These are phyloP conservation scores for Drosophila pseudotalamancana DNA, from an alignment of 2,888 invertebrate genomes.

Conservation along the genomic window DNA sequence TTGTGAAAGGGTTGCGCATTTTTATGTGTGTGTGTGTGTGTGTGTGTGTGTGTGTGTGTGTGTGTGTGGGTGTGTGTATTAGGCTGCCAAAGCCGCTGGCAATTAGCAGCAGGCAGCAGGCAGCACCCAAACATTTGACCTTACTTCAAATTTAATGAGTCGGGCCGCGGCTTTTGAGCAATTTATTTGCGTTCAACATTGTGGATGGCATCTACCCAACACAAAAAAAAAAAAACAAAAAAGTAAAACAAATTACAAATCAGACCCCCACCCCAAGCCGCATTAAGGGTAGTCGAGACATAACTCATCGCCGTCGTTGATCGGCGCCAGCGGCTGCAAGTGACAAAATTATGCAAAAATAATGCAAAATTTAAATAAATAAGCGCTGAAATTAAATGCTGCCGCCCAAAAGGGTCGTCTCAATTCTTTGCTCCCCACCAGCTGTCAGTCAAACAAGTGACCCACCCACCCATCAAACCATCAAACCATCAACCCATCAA, in stretches of 20 bases:
- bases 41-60: slow-evolving; percentile 20
- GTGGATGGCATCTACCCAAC: slow-evolving; percentile 15
- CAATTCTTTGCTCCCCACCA: no score
- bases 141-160: slow-evolving; percentile 64
- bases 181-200: slow-evolving; percentile 36
- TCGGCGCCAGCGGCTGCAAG: slow-evolving; percentile 11
- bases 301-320: slow-evolving; percentile 22
- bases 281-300: no score
- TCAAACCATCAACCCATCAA: no score
- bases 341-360: slow-evolving; percentile 51
- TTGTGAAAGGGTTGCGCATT: slow-evolving; percentile 31
- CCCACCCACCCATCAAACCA: no score
- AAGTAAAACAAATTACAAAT: slow-evolving; percentile 45
- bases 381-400: slow-evolving; percentile 33
- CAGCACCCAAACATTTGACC: slow-evolving; percentile 55
- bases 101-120: slow-evolving; percentile 52
- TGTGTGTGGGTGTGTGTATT: neutral
- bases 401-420: slow-evolving; percentile 23
- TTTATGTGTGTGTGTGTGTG: slow-evolving; percentile 45
- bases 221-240: no score
- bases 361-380: neutral
- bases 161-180: slow-evolving; percentile 37
- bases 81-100: slow-evolving; percentile 43
- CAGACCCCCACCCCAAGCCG: slow-evolving; percentile 2
- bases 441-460: no score